phyloP scores from a whole-genome alignment of 1,140 invertebrate genomes.

The Drosophila navojoa region DNA sequence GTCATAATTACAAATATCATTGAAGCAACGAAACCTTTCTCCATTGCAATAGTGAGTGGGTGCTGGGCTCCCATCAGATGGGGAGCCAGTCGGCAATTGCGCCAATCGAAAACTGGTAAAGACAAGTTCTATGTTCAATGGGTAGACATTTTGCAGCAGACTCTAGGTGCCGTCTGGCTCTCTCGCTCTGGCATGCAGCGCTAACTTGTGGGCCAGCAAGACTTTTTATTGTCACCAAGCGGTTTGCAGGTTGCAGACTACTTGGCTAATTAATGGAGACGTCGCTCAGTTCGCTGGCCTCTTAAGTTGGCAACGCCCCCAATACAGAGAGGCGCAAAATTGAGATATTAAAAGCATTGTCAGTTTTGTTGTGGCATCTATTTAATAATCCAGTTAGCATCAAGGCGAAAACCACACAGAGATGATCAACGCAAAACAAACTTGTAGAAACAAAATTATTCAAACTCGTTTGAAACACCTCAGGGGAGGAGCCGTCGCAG shows the following conservation, averaged over 20 bases:
- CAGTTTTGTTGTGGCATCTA: slow-evolving; percentile 50
- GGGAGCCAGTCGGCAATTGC: slow-evolving; percentile 29
- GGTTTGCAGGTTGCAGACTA: background rate
- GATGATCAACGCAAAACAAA: slow-evolving; percentile 28
- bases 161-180: background rate
- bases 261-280: slow-evolving; percentile 14
- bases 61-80: slow-evolving; percentile 8
- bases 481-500: slow-evolving; percentile 61
- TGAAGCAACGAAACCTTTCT: no score
- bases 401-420: slow-evolving; percentile 4
- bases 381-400: slow-evolving; percentile 49
- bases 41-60: slow-evolving; percentile 29
- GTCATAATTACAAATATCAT: no score
- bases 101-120: slow-evolving; percentile 52
- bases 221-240: slow-evolving; percentile 15
- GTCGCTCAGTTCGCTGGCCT: background rate
- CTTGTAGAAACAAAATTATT: slow-evolving; percentile 51
- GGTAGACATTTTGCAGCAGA: slow-evolving; percentile 50
- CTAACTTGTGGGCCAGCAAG: background rate
- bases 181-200: background rate
- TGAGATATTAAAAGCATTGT: slow-evolving; percentile 41
- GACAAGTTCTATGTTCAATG: slow-evolving; percentile 36
- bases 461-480: slow-evolving; percentile 70
- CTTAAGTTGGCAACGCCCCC: slow-evolving; percentile 38
- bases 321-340: background rate